These are phyloP conservation scores for Pelecanoides urinatrix DNA, from an alignment of 2,113 vertebrate genomes.

Conservation along the genomic window DNA sequence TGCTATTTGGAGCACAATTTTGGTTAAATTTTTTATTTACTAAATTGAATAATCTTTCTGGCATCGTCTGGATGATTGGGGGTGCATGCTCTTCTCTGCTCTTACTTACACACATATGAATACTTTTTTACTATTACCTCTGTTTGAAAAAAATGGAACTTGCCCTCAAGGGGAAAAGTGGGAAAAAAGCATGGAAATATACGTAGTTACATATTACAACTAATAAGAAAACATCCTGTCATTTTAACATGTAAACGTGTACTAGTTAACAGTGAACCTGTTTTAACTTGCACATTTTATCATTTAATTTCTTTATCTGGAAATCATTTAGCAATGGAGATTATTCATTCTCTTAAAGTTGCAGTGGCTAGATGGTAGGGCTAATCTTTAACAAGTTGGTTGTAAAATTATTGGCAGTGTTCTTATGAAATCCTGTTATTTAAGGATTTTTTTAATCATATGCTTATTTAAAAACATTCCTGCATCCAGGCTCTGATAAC, in stretches of 20 bases:
- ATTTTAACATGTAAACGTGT: fast-evolving
- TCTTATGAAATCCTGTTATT: not conserved
- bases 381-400: not conserved
- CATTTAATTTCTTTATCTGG: not conserved
- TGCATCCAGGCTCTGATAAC: not conserved
- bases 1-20: not conserved
- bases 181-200: not conserved
- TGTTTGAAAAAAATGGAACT: not conserved
- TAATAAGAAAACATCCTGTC: not conserved
- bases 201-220: fast-evolving
- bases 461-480: not conserved
- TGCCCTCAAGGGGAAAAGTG: fast-evolving
- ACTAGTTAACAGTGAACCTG: not conserved
- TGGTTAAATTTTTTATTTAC: not conserved
- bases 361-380: not conserved
- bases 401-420: not conserved
- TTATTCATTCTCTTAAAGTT: not conserved
- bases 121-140: not conserved
- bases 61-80: not conserved
- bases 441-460: not conserved
- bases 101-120: not conserved
- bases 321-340: not conserved
- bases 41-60: not conserved
- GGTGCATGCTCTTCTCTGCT: not conserved
- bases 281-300: not conserved